Evolutionary conservation across 1,140 invertebrate species (phyloP).

Genomic region (Coptotermes formosanus): DNA sequence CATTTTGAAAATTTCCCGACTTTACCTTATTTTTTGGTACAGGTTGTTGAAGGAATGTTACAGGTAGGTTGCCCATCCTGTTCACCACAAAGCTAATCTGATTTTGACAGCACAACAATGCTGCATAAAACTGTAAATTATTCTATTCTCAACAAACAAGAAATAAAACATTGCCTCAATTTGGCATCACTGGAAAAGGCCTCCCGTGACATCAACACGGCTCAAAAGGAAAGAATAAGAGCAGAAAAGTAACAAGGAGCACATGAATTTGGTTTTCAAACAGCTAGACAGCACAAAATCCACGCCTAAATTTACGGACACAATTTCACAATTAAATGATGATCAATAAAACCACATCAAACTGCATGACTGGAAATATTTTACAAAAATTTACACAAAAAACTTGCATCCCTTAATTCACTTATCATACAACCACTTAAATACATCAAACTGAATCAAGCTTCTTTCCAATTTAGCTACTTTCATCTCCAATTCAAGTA

Average conservation of each 20-base stretch:
- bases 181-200: constrained; percentile 31
- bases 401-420: constrained; percentile 40
- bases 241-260: constrained; percentile 33
- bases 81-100: constrained; percentile 35
- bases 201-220: constrained; percentile 21
- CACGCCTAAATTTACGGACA: constrained; percentile 38
- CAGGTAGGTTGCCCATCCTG: constrained; percentile 35
- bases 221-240: constrained; percentile 27
- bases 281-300: constrained; percentile 36
- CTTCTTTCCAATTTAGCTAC: constrained; percentile 43
- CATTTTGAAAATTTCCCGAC: constrained; percentile 29
- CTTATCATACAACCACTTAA: constrained; percentile 40
- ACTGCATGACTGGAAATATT: constrained; percentile 38
- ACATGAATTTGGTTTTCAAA: constrained; percentile 35
- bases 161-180: constrained; percentile 26
- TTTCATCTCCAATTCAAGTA: constrained; percentile 43
- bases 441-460: constrained; percentile 42
- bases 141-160: constrained; percentile 28
- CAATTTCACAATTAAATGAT: constrained; percentile 37
- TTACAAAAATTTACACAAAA: constrained; percentile 46
- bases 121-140: constrained; percentile 6
- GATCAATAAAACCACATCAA: constrained; percentile 37
- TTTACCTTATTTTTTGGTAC: constrained; percentile 30
- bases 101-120: constrained; percentile 32
- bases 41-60: constrained; percentile 37